Base-by-base conservation (phyloP, 1,140 invertebrate genomes). In the Drosophila lacertosa region DNA sequence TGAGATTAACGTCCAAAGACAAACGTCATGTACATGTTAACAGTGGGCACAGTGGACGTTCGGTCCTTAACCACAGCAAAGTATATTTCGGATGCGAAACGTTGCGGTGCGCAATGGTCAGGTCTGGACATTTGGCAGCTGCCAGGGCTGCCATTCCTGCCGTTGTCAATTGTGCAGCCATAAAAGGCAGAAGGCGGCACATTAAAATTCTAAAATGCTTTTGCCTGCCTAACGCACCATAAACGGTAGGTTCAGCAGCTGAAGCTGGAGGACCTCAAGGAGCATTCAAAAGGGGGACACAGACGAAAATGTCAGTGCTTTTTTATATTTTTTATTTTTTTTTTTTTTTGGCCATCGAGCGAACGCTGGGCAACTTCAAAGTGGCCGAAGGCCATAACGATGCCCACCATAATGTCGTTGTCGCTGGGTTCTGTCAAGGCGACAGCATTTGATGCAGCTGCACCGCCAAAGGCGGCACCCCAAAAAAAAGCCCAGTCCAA, bases 1-100 rank as follows among this genome's bases (percentile, higher is more conserved):
- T 90, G 81, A 90, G 89, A 90, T 90, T 90, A 90, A 89, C 89
- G 80, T 89, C 81, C 69, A 78, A 89, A 82, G 89, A 90, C 89
- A 90, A 90, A 89, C 90, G 77, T 90, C 89, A 90, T 90, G 80
- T 76, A 74, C 77, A 89, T 77, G 88, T 88, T 79, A 89, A 82
- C 82, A 76, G 72, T 64, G 55, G 55, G 51, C 54, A 60, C 45
- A 15, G n/a, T 54, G 72, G 47, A 42, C n/a, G 35, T 20, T 44
- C 20, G 35, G 24, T 44, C 20, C 39, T 40, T 51, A 37, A 60
- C 59, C 69, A 57, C 22, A 63, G 74, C 37, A 78, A 81, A 77
- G 80, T 67, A 67, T 82, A 74, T 78, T 77, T 77, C 60, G 68
- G 76, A 62, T 67, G 40, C 62, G 73, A 33, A 59, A 51, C 67